Evolutionary conservation across 1,140 invertebrate genomes (phyloP).

Genomic region (Batillaria attramentaria): DNA sequence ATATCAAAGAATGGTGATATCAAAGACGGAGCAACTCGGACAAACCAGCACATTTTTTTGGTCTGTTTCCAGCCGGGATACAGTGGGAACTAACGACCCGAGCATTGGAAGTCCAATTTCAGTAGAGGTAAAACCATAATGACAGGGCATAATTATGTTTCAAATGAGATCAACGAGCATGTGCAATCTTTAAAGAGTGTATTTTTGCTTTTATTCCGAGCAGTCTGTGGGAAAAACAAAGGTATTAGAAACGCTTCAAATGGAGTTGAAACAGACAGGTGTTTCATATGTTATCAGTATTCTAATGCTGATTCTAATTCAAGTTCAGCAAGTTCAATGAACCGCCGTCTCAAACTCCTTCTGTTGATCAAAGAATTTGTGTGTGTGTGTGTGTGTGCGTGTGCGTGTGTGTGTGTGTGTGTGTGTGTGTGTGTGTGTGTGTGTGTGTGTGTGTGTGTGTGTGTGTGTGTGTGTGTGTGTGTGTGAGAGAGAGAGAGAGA

Average conservation of each 20-base stretch:
- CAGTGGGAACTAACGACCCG: too few species aligned
- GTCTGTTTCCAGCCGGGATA: too few species aligned
- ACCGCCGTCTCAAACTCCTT: neutral
- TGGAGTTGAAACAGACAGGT: neutral
- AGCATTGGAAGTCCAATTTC: too few species aligned
- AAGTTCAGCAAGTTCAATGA: neutral
- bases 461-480: constrained; percentile 2
- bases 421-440: neutral
- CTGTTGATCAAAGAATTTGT: neutral
- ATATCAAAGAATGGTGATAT: too few species aligned
- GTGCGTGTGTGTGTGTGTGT: neutral
- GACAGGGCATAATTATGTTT: neutral
- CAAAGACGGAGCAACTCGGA: too few species aligned
- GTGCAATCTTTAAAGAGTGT: neutral
- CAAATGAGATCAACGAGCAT: neutral
- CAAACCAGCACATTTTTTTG: too few species aligned
- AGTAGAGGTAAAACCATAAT: neutral
- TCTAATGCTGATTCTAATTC: neutral
- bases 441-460: constrained; percentile 2
- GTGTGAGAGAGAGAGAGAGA: neutral
- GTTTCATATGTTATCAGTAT: neutral
- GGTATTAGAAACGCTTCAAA: neutral
- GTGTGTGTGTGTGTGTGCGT: neutral
- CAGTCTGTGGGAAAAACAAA: neutral
- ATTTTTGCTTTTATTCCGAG: neutral